Percentiles rank a stretch among this genome's conserved stretches.
These are phyloP conservation scores for Proctacanthus coquilletti DNA, from an alignment of 1,140 invertebrate genomes.

Conservation along the genomic window DNA sequence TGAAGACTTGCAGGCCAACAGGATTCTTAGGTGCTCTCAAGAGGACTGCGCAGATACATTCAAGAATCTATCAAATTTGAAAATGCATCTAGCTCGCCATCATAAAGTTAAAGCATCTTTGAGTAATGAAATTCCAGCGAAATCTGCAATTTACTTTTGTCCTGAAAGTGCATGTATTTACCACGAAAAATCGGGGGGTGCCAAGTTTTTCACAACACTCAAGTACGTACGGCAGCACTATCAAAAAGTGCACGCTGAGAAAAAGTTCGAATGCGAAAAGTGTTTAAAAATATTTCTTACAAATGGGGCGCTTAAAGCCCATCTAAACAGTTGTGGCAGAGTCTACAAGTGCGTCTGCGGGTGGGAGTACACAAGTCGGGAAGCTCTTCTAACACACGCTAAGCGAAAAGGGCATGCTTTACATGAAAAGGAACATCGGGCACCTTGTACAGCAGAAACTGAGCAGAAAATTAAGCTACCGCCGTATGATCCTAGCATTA, in stretches of 20 bases:
- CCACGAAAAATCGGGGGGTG: slow-evolving; percentile 8
- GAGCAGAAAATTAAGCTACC: too few species aligned
- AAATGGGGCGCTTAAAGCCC: slow-evolving; percentile 30
- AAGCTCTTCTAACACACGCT: slow-evolving; percentile 40
- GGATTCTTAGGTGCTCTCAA: slow-evolving; percentile 14
- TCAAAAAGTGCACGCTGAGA: slow-evolving; percentile 42
- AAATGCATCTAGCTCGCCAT: slow-evolving; percentile 21
- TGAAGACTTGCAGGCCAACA: slow-evolving; percentile 5
- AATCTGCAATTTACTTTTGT: slow-evolving; percentile 15
- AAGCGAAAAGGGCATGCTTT: slow-evolving; percentile 35
- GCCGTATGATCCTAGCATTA: not conserved
- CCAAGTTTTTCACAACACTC: slow-evolving; percentile 18
- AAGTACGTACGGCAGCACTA: slow-evolving; percentile 38
- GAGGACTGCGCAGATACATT: slow-evolving; percentile 18
- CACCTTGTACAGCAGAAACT: too few species aligned
- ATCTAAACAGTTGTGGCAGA: slow-evolving; percentile 34
- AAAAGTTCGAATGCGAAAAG: slow-evolving; percentile 33
- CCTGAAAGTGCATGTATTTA: slow-evolving; percentile 19
- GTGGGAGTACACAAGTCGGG: slow-evolving; percentile 34
- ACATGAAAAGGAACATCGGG: too few species aligned
- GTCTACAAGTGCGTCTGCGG: slow-evolving; percentile 37
- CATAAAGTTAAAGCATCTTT: slow-evolving; percentile 14
- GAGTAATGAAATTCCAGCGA: not conserved
- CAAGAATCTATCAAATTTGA: slow-evolving; percentile 22
- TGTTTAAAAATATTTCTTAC: slow-evolving; percentile 42